phyloP scores from a whole-genome alignment of 2,888 invertebrate genomes.

The Mylabris sibirica region DNA sequence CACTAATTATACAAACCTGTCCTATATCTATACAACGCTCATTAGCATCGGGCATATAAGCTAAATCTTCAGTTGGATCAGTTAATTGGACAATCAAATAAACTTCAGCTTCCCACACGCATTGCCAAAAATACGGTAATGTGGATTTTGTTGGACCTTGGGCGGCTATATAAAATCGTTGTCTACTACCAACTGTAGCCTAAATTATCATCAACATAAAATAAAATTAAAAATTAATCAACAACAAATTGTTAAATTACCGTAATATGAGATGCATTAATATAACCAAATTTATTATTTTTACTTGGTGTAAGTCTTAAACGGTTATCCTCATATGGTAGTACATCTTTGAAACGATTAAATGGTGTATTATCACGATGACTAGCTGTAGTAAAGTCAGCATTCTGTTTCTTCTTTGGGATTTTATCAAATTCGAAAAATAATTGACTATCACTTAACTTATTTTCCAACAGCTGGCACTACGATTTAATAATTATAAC shows the following conservation, averaged over 20 bases:
- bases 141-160: constrained; percentile 72
- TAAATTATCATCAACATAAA: constrained; percentile 52
- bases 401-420: constrained; percentile 75
- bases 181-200: constrained; percentile 84
- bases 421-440: constrained; percentile 88
- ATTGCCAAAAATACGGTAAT: constrained; percentile 79
- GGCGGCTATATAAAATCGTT: constrained; percentile 86
- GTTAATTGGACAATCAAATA: constrained; percentile 82
- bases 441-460: constrained; percentile 76
- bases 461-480: constrained; percentile 72
- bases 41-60: constrained; percentile 68
- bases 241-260: constrained; percentile 61
- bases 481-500: constrained; percentile 49
- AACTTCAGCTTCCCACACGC: constrained; percentile 89
- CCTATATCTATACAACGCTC: constrained; percentile 71
- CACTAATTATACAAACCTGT: constrained; percentile 67
- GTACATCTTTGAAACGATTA: constrained; percentile 71
- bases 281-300: constrained; percentile 86
- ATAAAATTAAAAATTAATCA: constrained; percentile 4
- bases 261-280: constrained; percentile 91
- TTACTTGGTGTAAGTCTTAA: constrained; percentile 83
- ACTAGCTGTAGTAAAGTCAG: constrained; percentile 76
- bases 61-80: constrained; percentile 64
- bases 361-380: constrained; percentile 71
- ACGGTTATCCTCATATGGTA: constrained; percentile 91